A percentile compares a stretch with the other conserved stretches of the same genome.
These are phyloP conservation scores for Stratiolaelaps scimitus DNA, from an alignment of 1,140 invertebrate genomes.

Conservation along the genomic window DNA sequence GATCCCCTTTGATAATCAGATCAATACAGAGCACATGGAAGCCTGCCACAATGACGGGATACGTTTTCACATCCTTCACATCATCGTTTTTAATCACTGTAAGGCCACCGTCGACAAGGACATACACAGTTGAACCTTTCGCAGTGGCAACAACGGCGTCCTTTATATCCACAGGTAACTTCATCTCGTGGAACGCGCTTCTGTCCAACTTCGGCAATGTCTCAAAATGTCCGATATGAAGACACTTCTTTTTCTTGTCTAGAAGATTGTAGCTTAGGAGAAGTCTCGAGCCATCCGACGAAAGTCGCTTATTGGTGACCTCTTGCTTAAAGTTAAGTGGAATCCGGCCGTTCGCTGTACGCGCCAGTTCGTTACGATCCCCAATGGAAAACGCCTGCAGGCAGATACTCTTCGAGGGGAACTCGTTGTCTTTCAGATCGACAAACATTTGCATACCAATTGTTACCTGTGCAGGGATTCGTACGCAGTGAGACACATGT, in stretches of 20 bases:
- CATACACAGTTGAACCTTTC: background rate
- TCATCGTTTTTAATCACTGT: background rate
- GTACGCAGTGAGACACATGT: too few species aligned
- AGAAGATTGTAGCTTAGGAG: background rate
- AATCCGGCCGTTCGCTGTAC: background rate
- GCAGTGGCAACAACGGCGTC: background rate
- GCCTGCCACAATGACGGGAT: background rate
- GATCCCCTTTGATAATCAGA: background rate
- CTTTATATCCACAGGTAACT: background rate
- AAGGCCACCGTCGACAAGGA: background rate
- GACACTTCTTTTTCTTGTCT: conserved; percentile 13
- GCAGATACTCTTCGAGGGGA: background rate
- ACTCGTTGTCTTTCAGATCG: background rate
- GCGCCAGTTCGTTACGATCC: background rate
- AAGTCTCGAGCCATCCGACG: background rate
- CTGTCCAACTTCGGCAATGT: background rate
- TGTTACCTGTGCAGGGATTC: background rate
- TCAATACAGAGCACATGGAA: conserved; percentile 4
- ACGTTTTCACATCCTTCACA: background rate
- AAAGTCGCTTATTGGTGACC: background rate
- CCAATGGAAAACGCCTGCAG: background rate
- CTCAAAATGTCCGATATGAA: background rate
- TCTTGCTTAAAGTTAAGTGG: conserved; percentile 9
- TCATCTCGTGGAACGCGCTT: background rate
- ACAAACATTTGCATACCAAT: background rate